These are phyloP conservation scores for Lordiphosa andalusiaca DNA, from an alignment of 2,888 invertebrate genomes.

Conservation along the genomic window DNA sequence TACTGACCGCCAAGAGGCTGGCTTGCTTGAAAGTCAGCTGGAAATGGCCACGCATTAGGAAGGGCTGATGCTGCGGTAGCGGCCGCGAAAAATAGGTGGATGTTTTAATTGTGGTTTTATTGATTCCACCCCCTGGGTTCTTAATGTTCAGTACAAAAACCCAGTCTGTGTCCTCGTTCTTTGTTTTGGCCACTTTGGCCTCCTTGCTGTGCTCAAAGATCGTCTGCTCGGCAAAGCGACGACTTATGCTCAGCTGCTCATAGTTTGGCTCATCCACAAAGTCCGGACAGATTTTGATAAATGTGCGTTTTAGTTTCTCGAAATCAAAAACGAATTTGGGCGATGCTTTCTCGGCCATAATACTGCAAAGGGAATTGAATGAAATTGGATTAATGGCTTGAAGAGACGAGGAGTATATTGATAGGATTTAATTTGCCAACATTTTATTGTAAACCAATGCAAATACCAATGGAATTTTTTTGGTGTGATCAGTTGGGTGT, in stretches of 20 bases:
- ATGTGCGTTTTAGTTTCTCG: constrained; percentile 28
- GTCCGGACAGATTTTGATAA: constrained; percentile 53
- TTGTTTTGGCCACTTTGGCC: constrained; percentile 37
- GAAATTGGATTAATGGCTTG: too few relatives aligned
- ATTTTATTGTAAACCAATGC: too few relatives aligned
- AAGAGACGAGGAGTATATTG: too few relatives aligned
- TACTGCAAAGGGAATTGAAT: too few relatives aligned
- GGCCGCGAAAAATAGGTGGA: constrained; percentile 11
- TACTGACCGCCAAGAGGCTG: constrained; percentile 57
- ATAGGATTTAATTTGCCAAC: too few relatives aligned
- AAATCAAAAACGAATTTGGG: constrained; percentile 40
- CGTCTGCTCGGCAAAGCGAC: constrained; percentile 53
- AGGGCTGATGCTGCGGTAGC: constrained; percentile 38
- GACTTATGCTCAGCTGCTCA: constrained; percentile 42
- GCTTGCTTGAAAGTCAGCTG: constrained; percentile 57
- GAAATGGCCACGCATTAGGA: constrained; percentile 25
- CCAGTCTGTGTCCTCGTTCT: constrained; percentile 28
- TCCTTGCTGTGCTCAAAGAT: constrained; percentile 49
- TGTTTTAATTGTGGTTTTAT: constrained; percentile 22
- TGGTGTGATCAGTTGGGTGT: too few relatives aligned
- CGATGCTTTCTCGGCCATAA: too few relatives aligned
- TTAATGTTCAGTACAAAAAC: constrained; percentile 21
- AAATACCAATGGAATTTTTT: too few relatives aligned
- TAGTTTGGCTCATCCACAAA: constrained; percentile 40
- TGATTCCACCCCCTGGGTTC: neutral